These are phyloP conservation scores for Aphidius colemani DNA, from an alignment of 2,888 invertebrate species.

Conservation along the genomic window DNA sequence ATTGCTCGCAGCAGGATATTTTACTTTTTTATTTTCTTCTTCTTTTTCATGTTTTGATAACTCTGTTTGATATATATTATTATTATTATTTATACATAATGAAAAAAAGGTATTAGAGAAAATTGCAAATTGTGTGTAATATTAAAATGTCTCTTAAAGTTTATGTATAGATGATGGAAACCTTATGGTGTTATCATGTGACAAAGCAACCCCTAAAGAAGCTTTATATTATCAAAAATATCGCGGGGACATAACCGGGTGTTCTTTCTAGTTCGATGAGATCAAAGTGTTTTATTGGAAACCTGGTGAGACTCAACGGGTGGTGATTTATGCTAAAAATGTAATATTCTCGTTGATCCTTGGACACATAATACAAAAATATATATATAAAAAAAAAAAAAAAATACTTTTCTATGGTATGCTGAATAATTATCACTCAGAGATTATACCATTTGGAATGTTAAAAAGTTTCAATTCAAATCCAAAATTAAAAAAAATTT, in stretches of 20 bases:
- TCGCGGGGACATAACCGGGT: slow-evolving; percentile 2
- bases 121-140: slow-evolving; percentile 19
- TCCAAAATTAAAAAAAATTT: no score
- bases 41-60: slow-evolving; percentile 3
- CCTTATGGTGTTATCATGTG: slow-evolving; percentile 11
- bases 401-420: background rate
- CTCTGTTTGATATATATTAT: background rate
- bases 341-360: slow-evolving; percentile 46
- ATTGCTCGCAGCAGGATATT: slow-evolving; percentile 21
- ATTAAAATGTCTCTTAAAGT: slow-evolving; percentile 10
- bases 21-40: background rate
- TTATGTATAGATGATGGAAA: slow-evolving; percentile 10
- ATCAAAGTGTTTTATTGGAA: slow-evolving; percentile 22
- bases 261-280: background rate
- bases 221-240: slow-evolving; percentile 21
- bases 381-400: background rate
- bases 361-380: no score
- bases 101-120: background rate
- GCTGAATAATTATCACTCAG: background rate
- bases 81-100: background rate
- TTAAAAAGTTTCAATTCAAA: background rate
- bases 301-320: slow-evolving; percentile 23
- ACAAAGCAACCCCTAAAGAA: slow-evolving; percentile 27
- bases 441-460: background rate
- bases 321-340: slow-evolving; percentile 54